Base-by-base conservation (phyloP, 1,140 invertebrate species). In the Amphibalanus amphitrite region DNA sequence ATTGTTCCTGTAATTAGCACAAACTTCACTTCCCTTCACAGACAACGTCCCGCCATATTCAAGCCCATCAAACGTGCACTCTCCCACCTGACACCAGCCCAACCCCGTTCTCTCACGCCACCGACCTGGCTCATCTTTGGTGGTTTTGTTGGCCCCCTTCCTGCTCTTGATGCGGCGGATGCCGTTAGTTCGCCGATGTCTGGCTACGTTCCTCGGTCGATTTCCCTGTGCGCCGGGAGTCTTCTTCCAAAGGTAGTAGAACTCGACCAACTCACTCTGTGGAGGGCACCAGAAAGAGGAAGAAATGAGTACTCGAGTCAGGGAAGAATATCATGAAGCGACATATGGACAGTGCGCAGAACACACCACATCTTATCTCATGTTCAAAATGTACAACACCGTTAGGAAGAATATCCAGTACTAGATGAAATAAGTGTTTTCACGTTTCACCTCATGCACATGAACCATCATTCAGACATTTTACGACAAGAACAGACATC, bases 191-290 rank as follows among this genome's bases (percentile, higher is more conserved):
- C 86, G 75, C 83, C 79, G 73, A 82, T 82, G 74, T 86, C 87
- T 72, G 90, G 83, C 67, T 90, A 92, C 77, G 91, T 91, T 73
- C 91, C 85, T 92, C 29, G 93, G 93, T 73, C 93, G 85, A 80
- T 93, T 92, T 80, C 91, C 92, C 79, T 92, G 91, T 69, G 95
- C 95, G 76, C 92, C 92, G 28, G 95, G 93, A 25, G 95, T 97
- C 83, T 98, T 99, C 83, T 99, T 99, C 95, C 95, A 99, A 79
- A 97, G n/a, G n/a, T n/a, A n/a, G n/a, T n/a, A n/a, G n/a, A n/a
- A n/a, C n/a, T n/a, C n/a, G n/a, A n/a, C n/a, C 76, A 98, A 82
- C 79, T 98, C 94, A 59, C 92, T 88, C 89, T 91, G 78, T 30
- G 84, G 83, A 75, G 64, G 77, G 72, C 73, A 72, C n/a, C 72